Conservation (phyloP, 2,113 vertebrate genomes). For the Philantomba maxwellii region DNA sequence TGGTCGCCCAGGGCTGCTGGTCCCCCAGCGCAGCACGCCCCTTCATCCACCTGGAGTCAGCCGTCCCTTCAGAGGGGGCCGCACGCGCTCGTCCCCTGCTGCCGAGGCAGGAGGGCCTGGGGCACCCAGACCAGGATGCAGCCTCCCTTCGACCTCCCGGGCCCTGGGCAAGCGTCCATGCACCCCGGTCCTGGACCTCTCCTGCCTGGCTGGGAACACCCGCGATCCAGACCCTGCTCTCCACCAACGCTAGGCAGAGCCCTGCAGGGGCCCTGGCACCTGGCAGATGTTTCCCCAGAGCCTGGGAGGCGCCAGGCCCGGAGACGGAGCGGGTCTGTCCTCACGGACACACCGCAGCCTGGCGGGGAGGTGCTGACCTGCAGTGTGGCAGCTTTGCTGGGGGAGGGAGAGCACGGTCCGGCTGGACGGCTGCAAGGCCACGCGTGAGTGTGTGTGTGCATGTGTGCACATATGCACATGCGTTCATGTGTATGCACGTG, state of each 20-base stretch:
- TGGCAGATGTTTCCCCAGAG: neutral
- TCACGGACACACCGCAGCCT: neutral
- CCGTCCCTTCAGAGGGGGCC: neutral
- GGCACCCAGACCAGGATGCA: neutral
- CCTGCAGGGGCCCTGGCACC: neutral
- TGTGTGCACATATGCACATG: fast-evolving
- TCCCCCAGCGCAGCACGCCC: neutral
- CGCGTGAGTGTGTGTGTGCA: fast-evolving
- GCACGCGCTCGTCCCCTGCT: neutral
- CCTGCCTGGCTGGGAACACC: neutral
- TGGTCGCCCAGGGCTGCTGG: neutral
- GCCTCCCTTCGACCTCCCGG: neutral
- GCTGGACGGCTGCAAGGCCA: too few species aligned
- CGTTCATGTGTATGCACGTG: neutral
- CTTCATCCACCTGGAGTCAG: neutral
- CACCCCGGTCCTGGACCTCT: neutral
- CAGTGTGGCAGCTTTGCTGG: neutral
- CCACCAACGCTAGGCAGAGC: neutral
- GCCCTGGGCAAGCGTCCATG: neutral
- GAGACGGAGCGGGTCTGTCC: neutral
- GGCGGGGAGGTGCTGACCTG: neutral
- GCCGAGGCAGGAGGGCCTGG: neutral
- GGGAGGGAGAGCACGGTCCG: neutral
- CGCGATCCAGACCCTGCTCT: fast-evolving
- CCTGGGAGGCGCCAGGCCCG: neutral